Evolutionary conservation across 2,888 invertebrate species (phyloP).

Genomic region (Xylota sylvarum): DNA sequence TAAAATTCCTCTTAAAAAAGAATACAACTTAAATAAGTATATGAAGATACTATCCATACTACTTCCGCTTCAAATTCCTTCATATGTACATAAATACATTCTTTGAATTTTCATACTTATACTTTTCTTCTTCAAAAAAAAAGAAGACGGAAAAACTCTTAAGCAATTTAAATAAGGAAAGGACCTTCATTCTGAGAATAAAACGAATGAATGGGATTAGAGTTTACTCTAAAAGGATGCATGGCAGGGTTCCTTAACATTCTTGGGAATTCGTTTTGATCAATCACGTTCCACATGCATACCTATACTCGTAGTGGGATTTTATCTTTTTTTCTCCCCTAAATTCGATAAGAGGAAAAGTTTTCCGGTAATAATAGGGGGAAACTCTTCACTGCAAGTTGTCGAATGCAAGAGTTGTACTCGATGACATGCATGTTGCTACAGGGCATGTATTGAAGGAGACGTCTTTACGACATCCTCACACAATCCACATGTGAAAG

Average conservation of each 20-base stretch:
- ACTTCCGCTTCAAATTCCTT: too few species aligned
- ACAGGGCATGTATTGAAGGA: neutral
- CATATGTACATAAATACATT: too few species aligned
- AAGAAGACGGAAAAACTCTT: neutral
- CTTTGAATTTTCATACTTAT: neutral
- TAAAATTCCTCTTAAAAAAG: neutral
- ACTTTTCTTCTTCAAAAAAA: neutral
- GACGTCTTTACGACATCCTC: neutral
- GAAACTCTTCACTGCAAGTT: neutral
- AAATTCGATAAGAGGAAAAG: neutral
- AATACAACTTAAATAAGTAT: neutral
- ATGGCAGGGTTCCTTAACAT: conserved; percentile 3
- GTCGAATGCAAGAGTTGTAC: conserved; percentile 8
- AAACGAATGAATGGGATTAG: neutral
- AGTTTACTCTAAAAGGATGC: neutral
- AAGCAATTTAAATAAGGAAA: neutral
- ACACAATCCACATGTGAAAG: conserved; percentile 2
- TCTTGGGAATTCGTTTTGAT: conserved; percentile 17
- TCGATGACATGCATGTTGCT: neutral
- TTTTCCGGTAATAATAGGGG: neutral
- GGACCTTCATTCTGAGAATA: too few species aligned
- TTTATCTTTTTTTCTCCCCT: neutral
- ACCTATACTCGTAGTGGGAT: conserved; percentile 3
- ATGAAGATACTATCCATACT: neutral
- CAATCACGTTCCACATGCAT: conserved; percentile 23